These are phyloP conservation scores for Pseudomyrmex concolor DNA, from an alignment of 1,140 invertebrate species.

Conservation along the genomic window DNA sequence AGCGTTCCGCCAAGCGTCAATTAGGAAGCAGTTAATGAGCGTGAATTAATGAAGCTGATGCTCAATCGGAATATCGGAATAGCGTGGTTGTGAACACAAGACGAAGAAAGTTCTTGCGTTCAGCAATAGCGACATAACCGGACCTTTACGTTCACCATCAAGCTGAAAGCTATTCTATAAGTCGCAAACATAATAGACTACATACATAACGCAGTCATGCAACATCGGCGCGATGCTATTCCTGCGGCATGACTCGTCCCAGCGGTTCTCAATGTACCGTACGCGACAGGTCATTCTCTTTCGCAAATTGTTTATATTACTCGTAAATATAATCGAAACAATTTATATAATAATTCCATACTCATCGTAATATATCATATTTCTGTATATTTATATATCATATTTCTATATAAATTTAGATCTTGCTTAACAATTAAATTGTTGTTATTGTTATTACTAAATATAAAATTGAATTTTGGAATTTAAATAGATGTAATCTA, in stretches of 20 bases:
- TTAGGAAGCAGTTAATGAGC: constrained; percentile 53
- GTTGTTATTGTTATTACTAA: no score
- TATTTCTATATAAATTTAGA: no score
- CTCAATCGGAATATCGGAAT: constrained; percentile 45
- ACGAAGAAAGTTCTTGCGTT: constrained; percentile 31
- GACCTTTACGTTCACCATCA: constrained; percentile 67
- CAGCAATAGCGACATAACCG: constrained; percentile 57
- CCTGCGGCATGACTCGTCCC: constrained; percentile 69
- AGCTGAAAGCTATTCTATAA: constrained; percentile 78
- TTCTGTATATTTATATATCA: no score
- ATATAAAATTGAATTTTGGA: no score
- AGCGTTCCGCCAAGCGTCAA: constrained; percentile 28
- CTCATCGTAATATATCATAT: no score
- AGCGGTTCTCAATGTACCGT: constrained; percentile 65
- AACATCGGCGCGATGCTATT: constrained; percentile 74
- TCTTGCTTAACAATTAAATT: no score
- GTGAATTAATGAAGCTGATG: constrained; percentile 53
- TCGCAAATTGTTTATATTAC: neutral
- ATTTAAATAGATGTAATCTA: no score
- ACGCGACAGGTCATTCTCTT: neutral
- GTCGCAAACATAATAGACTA: constrained; percentile 77
- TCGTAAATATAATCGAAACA: neutral
- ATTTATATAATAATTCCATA: no score
- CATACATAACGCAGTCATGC: constrained; percentile 77
- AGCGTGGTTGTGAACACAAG: constrained; percentile 19